Base-by-base conservation (phyloP, 2,113 vertebrate genomes). In the Plecotus auritus region DNA sequence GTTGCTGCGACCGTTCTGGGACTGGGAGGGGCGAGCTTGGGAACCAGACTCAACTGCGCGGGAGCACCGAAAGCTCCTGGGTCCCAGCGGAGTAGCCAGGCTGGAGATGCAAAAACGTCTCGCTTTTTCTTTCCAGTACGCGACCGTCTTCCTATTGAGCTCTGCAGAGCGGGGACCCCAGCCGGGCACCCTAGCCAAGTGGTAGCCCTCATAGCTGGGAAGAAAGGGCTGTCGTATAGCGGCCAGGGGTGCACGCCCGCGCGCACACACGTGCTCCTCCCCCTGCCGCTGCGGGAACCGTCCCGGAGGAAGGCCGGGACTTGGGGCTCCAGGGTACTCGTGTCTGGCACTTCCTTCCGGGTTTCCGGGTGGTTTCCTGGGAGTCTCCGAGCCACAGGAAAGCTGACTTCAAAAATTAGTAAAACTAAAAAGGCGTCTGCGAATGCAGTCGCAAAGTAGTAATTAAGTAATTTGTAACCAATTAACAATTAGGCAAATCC, bases 381-480 rank as follows among this genome's bases (percentile, higher is more conserved):
- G 69, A 87, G 14, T 45, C 80, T 80, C 22, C 7, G 37, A 94
- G 64, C 51, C 66, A 32, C n/a, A 35, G 32, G 84, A 89, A 61
- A 20, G 56, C 54, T 23, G 83, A 78, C 49, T 86, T 88, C 32
- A 20, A 69, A 85, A 67, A 89, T 86, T 91, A 85, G 88, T 66
- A 74, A 88, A 85, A 56, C 87, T 6, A n/a, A 78, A 90, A 95
- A 87, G 84, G 61, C 82, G 64, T 95, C 93, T 64, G 81, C 84
- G 72, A 96, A 96, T 88, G 93, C 95, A 97, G 95, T 97, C 85
- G 81, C 95, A 97, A 98, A 97, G 97, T 78, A 98, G 96, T 97
- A 97, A 98, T 98, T 98, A 98, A 98, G 95, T 93, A 13, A 93
- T 98, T 97, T 97, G 96, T 98, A 97, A 96, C 97, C 97, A 96